Evolutionary conservation across 2,113 vertebrate genomes (phyloP).

Genomic region (Cyanoderma ruficeps): DNA sequence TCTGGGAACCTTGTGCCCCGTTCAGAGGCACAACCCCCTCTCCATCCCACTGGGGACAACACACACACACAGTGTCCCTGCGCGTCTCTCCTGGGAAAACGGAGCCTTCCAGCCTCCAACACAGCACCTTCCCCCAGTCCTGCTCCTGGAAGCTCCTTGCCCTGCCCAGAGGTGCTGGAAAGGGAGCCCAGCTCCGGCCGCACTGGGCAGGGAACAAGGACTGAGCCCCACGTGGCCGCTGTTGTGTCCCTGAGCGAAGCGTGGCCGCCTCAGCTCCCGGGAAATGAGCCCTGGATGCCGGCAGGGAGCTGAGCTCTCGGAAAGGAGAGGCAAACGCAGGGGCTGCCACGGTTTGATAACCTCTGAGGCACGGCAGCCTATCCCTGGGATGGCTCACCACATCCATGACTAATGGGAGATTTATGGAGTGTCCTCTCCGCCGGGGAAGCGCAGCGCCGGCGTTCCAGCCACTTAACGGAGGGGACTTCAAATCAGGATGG

Average conservation of each 20-base stretch:
- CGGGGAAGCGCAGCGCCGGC: conserved; percentile 22
- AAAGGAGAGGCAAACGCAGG: background rate
- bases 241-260: background rate
- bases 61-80: background rate
- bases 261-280: background rate
- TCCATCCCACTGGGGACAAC: background rate
- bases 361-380: conserved; percentile 55
- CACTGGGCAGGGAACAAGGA: background rate
- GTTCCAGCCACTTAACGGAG: conserved; percentile 50
- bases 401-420: conserved; percentile 63
- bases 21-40: background rate
- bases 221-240: rapidly evolving
- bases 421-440: conserved; percentile 58
- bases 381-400: conserved; percentile 12
- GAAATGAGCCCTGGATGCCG: conserved; percentile 40
- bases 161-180: background rate
- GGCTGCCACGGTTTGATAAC: conserved; percentile 41
- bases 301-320: background rate
- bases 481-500: conserved; percentile 62
- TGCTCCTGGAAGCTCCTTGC: background rate
- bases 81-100: background rate
- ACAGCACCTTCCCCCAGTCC: background rate
- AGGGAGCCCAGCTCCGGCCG: background rate
- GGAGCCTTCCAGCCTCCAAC: rapidly evolving
- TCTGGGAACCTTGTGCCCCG: rapidly evolving